A percentile compares a stretch with the other conserved stretches of the same genome.
phyloP scores from a whole-genome alignment of 1,140 invertebrate genomes.

The Ptiloglossa arizonensis region DNA sequence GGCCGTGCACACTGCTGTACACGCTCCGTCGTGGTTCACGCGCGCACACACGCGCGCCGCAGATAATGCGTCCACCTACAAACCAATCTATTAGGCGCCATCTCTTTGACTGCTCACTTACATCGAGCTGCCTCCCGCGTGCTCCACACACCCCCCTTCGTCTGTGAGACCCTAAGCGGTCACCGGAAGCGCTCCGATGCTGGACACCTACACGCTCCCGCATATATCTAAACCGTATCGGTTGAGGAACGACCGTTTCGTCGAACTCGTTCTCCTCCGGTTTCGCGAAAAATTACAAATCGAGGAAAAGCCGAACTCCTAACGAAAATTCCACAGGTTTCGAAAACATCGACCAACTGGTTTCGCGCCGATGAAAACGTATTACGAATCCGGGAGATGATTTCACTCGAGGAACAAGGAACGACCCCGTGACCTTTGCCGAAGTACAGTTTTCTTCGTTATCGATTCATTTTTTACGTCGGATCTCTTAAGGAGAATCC shows the following conservation, averaged over 20 bases:
- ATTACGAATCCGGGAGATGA: too few relatives aligned
- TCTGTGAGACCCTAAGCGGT: constrained; percentile 60
- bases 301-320: too few relatives aligned
- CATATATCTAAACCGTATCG: constrained; percentile 50
- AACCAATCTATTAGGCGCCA: constrained; percentile 82
- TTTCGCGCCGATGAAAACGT: too few relatives aligned
- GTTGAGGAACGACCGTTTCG: constrained; percentile 1
- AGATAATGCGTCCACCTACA: constrained; percentile 82
- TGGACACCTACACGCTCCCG: constrained; percentile 76
- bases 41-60: constrained; percentile 41
- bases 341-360: too few relatives aligned
- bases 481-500: too few relatives aligned
- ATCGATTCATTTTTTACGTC: too few relatives aligned
- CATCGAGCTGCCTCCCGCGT: constrained; percentile 65
- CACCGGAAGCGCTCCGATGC: constrained; percentile 78
- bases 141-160: constrained; percentile 34
- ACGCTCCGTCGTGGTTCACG: constrained; percentile 28
- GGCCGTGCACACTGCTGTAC: constrained; percentile 52
- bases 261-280: not conserved
- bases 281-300: too few relatives aligned
- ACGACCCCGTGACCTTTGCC: too few relatives aligned
- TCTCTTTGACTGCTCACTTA: constrained; percentile 81
- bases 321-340: too few relatives aligned
- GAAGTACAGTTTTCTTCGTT: too few relatives aligned
- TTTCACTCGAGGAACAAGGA: too few relatives aligned